Evolutionary conservation across 2,113 vertebrate genomes (phyloP), one percentile per base, ranked within the genome.

Genomic region (Coregonus clupeaformis): DNA sequence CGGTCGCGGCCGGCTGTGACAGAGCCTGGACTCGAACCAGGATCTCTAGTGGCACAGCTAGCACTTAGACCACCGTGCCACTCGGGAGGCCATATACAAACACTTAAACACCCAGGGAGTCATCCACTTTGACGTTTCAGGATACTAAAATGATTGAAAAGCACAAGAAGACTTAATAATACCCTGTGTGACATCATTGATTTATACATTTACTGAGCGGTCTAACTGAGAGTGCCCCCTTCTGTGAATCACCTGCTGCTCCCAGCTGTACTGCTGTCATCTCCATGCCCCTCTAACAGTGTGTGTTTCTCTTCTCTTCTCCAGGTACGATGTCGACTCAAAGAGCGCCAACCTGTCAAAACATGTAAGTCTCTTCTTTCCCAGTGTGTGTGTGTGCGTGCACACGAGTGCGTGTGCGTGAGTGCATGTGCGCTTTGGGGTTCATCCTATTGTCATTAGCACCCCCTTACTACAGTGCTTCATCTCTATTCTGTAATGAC

Each of bases 301-400:
- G 42, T 49, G 32, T 20, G 4, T 65, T 25, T 77, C 52, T 72
- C 45, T 25, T 77, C 52, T 72, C 45, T 81, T 82, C 87, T 89
- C 29, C 79, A 99, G 98, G 92, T 99, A 98, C 24, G 98, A 99
- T 80, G 96, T 99, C 52, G 98, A 99, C 89, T 99, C 97, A 0
- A 98, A 98, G 91, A 99, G 98, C 45, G 94, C 94, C 81, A 97
- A 99, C 86, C 93, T 99, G 45, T 97, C 96, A 20, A 98, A 99
- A 88, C 98, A 99, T 67, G 98, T 99, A 91, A 98, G 97, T 47
- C 30, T 24, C 18, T 67, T 16, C 14, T 18, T 67, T 16, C 11
- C 4, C 3, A 5, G 63, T 65, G 24, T 67, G 65, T 67, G 22
- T 32, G 36, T 72, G n/a, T 71, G 66, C 62, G 55, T 62, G 73